Evolutionary conservation across 2,797 vertebrate genomes (phyloP), one percentile per base, ranked within the genome.

Genomic region (Rhabdomys pumilio): DNA sequence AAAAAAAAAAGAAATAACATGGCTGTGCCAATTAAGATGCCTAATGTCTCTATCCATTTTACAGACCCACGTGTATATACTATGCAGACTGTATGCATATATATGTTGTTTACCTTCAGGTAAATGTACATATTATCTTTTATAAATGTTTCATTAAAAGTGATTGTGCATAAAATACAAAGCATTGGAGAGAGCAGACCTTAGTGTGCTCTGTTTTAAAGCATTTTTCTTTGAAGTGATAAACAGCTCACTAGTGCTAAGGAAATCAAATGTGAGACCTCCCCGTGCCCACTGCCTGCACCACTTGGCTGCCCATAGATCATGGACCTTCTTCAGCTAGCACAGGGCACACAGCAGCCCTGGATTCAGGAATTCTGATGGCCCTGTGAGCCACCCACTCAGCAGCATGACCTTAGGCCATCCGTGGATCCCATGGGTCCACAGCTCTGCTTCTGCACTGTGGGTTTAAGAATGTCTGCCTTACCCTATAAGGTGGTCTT

Each of bases 1-100:
- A n/a, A n/a, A n/a, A n/a, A n/a, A n/a, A n/a, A 67, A 81, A 47
- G 17, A 89, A 86, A 94, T 72, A 50, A 22, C 6, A 34, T 89
- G 26, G 41, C 50, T 57, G 26, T 75, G 12, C 57, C 77, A 72
- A 55, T 53, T 72, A 88, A 77, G 44, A 11, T 77, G 34, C 20
- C 22, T 82, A 83, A 47, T 87, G 83, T 89, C 95, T 69, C 92
- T 92, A 79, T 94, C 44, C 17, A 86, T 69, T 85, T 95, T 79
- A 44, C 59, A 50, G 55, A 72, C 44, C n/a, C 17, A 31, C 38
- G 24, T 4, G 24, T 4, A 59, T 20, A 55, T 41, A 22, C 12
- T 12, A 6, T 59, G 13, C 72, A 80, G 84, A 73, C 80, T 50
- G 34, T 76, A 53, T 38, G 69, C 61, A n/a, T 57, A 31, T 47